phyloP scores from a whole-genome alignment of 2,113 vertebrate genomes.

The Lasiurus borealis region DNA sequence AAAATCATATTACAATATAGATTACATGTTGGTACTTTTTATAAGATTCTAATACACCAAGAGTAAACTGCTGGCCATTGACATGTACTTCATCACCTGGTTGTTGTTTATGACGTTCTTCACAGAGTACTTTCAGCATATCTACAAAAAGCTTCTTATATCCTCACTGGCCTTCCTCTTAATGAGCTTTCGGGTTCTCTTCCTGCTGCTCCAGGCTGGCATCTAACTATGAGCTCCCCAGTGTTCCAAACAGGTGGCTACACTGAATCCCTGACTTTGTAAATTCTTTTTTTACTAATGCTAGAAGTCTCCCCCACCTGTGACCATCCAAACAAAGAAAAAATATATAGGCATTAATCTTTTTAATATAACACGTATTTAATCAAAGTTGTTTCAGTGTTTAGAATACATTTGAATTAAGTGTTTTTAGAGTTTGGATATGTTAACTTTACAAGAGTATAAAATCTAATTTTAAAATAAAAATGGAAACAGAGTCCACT shows the following conservation, averaged over 20 bases:
- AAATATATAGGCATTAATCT: not conserved
- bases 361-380: not conserved
- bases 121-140: not conserved
- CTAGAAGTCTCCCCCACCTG: not conserved
- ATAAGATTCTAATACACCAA: not conserved
- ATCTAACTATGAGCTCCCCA: not conserved
- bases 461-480: not conserved
- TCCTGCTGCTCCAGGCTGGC: not conserved
- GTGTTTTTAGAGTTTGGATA: not conserved
- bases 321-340: not conserved
- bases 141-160: not conserved
- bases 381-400: not conserved
- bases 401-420: not conserved
- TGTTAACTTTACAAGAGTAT: not conserved
- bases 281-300: not conserved
- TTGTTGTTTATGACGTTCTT: not conserved
- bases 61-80: not conserved
- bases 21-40: constrained; percentile 52
- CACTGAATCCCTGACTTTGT: not conserved
- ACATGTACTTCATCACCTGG: not conserved
- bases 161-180: not conserved
- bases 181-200: not conserved
- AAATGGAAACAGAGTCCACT: not conserved
- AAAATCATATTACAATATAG: constrained; percentile 51
- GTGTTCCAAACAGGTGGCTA: not conserved